Base-by-base conservation (phyloP, 2,113 vertebrate species). In the Tor tambroides region DNA sequence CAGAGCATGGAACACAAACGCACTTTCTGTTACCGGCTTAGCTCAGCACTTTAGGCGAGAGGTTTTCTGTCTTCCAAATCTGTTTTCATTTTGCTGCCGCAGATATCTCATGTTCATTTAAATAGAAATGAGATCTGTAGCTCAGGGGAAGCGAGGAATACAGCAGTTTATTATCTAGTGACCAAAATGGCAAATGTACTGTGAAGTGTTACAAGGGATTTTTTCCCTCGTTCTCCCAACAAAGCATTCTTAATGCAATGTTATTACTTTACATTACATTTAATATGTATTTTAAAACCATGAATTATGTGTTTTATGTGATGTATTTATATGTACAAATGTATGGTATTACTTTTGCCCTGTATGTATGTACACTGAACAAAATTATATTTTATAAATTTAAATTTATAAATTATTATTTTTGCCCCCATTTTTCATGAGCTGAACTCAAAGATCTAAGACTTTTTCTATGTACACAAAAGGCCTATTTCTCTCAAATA, bases 101-200 rank as follows among this genome's bases (percentile, higher is more conserved):
- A 84, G 69, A 63, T 84, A 77, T 63, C 83, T 72, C 26, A 28
- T 28, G 69, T 80, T 65, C 86, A 49, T 84, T 87, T 87, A 75
- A 77, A 83, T 83, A 76, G 80, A 87, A 87, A 87, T 86, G 19
- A 79, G 76, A 83, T 83, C 67, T 88, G 67, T 77, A 51, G 76
- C 89, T 88, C 89, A 86, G 86, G 89, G 82, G 76, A 86, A 83
- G 51, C 46, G 23, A 84, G 75, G 56, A 46, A 76, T 83, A 87
- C 72, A 59, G 69, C 72, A 86, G 56, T 84, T 87, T 81, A 85
- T 82, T 63, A 80, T 82, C 87, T 72, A 72, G 56, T 81, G 84
- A 88, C 80, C 86, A 87, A 90, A 88, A 80, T 46, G 49, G 26
- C 71, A 78, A 77, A 88, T 87, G 80, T 89, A 84, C 86, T 90